Evolutionary conservation across 2,113 vertebrate species (phyloP).

Genomic region (Ophthalmolycus amberensis): DNA sequence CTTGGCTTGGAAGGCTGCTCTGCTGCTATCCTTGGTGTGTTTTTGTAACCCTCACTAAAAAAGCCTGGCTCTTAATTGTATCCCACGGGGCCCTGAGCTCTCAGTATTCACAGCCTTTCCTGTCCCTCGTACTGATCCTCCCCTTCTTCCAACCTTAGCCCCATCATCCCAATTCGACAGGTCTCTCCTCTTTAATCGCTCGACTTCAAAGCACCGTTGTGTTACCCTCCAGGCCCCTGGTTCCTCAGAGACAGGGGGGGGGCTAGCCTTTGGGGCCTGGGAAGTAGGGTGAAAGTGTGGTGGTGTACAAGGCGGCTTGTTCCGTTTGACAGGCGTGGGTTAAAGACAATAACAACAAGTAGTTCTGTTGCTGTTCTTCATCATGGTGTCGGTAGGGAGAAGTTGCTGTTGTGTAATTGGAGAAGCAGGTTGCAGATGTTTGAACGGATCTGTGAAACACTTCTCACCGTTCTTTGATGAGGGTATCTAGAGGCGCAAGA

Average conservation of each 20-base stretch:
- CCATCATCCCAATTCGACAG: slow-evolving; percentile 73
- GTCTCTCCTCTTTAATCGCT: slow-evolving; percentile 78
- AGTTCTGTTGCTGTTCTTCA: slow-evolving; percentile 41
- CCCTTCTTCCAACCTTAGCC: slow-evolving; percentile 64
- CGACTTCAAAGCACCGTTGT: slow-evolving; percentile 77
- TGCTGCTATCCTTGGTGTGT: slow-evolving; percentile 72
- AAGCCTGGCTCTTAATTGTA: slow-evolving; percentile 78
- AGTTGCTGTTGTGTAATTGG: slow-evolving; percentile 40
- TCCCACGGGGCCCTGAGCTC: slow-evolving; percentile 70
- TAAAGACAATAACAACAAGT: slow-evolving; percentile 69
- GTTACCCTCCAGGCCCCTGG: slow-evolving; percentile 58
- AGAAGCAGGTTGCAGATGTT: slow-evolving; percentile 41
- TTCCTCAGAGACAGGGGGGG: slow-evolving; percentile 51
- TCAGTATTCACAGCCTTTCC: slow-evolving; percentile 73
- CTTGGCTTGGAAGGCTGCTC: slow-evolving; percentile 68
- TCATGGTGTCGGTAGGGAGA: slow-evolving; percentile 27
- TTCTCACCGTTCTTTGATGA: slow-evolving; percentile 47
- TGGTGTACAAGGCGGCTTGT: slow-evolving; percentile 31
- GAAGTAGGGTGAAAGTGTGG: slow-evolving; percentile 66
- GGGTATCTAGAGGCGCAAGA: slow-evolving; percentile 32
- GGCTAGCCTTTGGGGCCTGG: slow-evolving; percentile 64
- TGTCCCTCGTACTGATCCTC: slow-evolving; percentile 73
- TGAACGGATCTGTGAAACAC: slow-evolving; percentile 8
- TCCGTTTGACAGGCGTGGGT: slow-evolving; percentile 41
- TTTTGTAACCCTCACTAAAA: slow-evolving; percentile 79